Percentiles rank a stretch among this genome's conserved stretches.
Evolutionary conservation across 2,797 vertebrate species (phyloP).

Genomic region (Enteromius treurensis): DNA sequence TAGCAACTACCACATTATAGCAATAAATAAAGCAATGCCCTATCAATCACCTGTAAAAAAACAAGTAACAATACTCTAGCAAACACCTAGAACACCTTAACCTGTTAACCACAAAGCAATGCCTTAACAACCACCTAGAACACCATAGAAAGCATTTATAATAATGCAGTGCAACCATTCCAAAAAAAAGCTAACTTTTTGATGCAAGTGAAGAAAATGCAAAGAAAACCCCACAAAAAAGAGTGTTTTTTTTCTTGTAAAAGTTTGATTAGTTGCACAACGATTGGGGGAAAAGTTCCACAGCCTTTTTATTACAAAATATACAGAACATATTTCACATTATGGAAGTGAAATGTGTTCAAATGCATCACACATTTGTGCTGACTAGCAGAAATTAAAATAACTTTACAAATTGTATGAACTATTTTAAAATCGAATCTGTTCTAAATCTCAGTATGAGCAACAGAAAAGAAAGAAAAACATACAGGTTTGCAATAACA

Average conservation of each 20-base stretch:
- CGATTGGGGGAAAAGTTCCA: background rate
- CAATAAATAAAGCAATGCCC: background rate
- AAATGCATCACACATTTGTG: background rate
- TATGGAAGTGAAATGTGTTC: background rate
- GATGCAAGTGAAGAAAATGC: background rate
- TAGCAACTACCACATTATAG: background rate
- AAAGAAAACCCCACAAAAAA: background rate
- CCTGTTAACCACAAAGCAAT: background rate
- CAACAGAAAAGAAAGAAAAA: background rate
- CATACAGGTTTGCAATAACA: background rate
- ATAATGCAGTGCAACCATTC: background rate
- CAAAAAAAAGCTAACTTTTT: background rate
- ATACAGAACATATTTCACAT: background rate
- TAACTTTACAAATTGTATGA: background rate
- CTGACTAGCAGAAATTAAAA: background rate
- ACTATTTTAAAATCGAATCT: background rate
- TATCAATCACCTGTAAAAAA: background rate
- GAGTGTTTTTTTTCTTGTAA: too few relatives aligned
- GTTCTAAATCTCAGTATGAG: background rate
- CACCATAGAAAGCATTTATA: too few relatives aligned
- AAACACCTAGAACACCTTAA: background rate
- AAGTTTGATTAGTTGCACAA: background rate
- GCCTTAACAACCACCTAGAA: background rate
- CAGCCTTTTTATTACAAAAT: background rate
- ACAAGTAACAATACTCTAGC: background rate